Conservation (phyloP, 1,140 invertebrate species). For the Hyposmocoma kahamanoa region DNA sequence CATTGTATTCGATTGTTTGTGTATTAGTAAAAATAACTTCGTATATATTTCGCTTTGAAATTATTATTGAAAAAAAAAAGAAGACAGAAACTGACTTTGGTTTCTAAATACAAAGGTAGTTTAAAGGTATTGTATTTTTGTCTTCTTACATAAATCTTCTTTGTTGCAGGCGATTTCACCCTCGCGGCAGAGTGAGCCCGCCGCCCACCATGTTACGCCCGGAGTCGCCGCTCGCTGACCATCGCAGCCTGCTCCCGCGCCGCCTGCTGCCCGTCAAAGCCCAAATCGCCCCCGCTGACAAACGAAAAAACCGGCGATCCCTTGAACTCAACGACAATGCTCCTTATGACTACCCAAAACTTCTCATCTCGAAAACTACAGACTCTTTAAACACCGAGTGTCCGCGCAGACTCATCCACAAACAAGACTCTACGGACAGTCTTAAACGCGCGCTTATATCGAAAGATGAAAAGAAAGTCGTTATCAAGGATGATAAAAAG, state of each 20-base stretch:
- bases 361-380: constrained; percentile 64
- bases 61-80: too few relatives aligned
- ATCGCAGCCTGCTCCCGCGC: constrained; percentile 63
- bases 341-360: constrained; percentile 61
- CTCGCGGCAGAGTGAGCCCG: constrained; percentile 40
- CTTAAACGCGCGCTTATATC: constrained; percentile 53
- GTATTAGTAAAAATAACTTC: too few relatives aligned
- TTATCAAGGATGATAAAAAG: constrained; percentile 37
- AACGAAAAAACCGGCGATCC: constrained; percentile 59
- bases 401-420: constrained; percentile 52
- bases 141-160: constrained; percentile 9
- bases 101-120: too few relatives aligned
- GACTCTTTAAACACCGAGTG: constrained; percentile 64
- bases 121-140: too few relatives aligned
- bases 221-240: constrained; percentile 64
- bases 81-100: too few relatives aligned
- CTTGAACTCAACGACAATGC: constrained; percentile 61
- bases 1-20: too few relatives aligned
- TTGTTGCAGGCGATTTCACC: constrained; percentile 51
- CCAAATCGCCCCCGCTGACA: constrained; percentile 58
- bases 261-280: constrained; percentile 59
- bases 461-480: constrained; percentile 55
- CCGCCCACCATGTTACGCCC: constrained; percentile 62
- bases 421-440: constrained; percentile 65
- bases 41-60: too few relatives aligned